Evolutionary conservation across 2,888 invertebrate species (phyloP).

Genomic region (Metallyticus violacea): DNA sequence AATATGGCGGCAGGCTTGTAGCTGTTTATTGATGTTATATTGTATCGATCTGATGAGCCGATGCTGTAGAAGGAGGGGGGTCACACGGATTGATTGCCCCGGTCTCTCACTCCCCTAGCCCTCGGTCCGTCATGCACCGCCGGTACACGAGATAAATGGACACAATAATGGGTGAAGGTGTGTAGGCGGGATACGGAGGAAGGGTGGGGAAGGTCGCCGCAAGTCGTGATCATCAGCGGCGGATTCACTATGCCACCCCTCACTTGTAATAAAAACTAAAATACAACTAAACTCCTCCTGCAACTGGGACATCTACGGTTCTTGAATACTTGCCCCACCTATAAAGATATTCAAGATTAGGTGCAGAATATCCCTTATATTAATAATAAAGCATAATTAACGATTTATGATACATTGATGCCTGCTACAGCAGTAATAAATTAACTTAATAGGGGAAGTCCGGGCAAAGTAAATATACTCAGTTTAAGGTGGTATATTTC

Average conservation of each 20-base stretch:
- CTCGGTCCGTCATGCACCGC: background rate
- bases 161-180: constrained; percentile 1
- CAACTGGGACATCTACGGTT: too few relatives aligned
- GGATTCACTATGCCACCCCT: background rate
- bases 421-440: too few relatives aligned
- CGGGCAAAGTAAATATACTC: too few relatives aligned
- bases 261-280: too few relatives aligned
- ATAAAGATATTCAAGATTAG: too few relatives aligned
- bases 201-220: background rate
- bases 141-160: constrained; percentile 4
- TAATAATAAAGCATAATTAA: too few relatives aligned
- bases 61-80: background rate
- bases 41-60: constrained; percentile 2
- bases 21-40: constrained; percentile 19
- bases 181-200: background rate
- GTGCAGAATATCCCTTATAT: too few relatives aligned
- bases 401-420: too few relatives aligned
- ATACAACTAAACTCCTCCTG: too few relatives aligned
- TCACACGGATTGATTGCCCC: constrained; percentile 6
- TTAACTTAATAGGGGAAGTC: too few relatives aligned
- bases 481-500: too few relatives aligned
- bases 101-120: background rate
- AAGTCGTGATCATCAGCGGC: background rate
- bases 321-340: too few relatives aligned
- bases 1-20: constrained; percentile 10